phyloP scores from a whole-genome alignment of 2,888 invertebrate genomes.

The Diploptera punctata region DNA sequence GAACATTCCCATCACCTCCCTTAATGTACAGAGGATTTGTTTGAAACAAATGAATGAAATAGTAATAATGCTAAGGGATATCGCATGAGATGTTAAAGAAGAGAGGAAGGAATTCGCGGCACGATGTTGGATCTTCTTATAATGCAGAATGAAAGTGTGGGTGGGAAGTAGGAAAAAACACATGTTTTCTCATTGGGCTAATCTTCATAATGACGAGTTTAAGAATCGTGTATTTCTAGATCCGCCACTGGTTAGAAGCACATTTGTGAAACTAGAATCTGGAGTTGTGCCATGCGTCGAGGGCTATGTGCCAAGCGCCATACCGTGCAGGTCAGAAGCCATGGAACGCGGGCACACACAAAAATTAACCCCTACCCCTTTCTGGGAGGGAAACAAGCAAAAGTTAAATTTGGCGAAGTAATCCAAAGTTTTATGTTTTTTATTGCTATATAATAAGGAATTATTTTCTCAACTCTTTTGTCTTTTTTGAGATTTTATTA shows the following conservation, averaged over 20 bases:
- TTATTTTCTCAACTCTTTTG: background rate
- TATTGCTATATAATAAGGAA: background rate
- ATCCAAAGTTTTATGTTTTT: background rate
- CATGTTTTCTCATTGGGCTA: no score
- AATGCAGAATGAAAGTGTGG: no score
- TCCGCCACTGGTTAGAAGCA: conserved; percentile 16
- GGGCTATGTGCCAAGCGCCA: conserved; percentile 15
- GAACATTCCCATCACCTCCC: no score
- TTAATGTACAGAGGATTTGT: no score
- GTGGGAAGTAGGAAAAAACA: no score
- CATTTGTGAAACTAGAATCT: conserved; percentile 23
- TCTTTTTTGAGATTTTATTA: no score
- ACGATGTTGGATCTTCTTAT: no score
- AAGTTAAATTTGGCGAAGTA: conserved; percentile 24
- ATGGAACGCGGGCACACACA: conserved; percentile 6
- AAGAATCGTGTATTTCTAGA: background rate
- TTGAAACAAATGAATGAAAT: no score
- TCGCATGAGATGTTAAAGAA: no score
- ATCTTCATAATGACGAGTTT: no score
- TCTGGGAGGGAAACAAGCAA: background rate
- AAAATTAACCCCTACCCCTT: conserved; percentile 19
- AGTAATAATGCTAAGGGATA: no score
- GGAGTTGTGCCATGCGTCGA: conserved; percentile 16
- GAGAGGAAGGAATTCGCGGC: no score
- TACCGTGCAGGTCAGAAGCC: conserved; percentile 25